Conservation (phyloP, 2,888 invertebrate genomes). For the Ormyrus rosae region DNA sequence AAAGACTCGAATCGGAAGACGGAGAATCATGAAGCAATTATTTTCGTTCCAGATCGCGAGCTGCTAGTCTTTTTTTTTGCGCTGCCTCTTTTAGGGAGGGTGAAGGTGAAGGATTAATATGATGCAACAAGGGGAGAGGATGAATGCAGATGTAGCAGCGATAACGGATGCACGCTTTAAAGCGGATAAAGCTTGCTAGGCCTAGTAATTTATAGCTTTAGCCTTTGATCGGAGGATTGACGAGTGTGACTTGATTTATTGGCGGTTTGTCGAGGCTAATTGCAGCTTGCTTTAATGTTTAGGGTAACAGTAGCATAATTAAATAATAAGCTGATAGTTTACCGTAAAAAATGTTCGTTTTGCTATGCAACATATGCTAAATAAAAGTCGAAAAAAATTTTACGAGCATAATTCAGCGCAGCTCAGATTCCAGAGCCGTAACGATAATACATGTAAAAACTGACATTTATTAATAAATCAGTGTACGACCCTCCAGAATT, state of each 20-base stretch:
- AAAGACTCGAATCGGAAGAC: constrained; percentile 50
- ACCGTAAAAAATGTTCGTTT: too few species aligned
- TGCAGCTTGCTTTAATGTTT: too few species aligned
- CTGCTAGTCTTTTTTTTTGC: constrained; percentile 41
- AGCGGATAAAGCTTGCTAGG: constrained; percentile 18
- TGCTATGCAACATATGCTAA: too few species aligned
- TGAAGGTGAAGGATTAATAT: constrained; percentile 46
- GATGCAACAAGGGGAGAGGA: constrained; percentile 10
- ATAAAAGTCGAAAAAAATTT: too few species aligned
- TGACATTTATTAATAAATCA: constrained; percentile 64
- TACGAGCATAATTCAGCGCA: too few species aligned
- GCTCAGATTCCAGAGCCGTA: constrained; percentile 31
- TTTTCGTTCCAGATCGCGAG: constrained; percentile 71
- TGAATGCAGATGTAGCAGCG: constrained; percentile 36
- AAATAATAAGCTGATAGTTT: too few species aligned
- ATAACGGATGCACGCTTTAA: constrained; percentile 34
- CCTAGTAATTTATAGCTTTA: constrained; percentile 10
- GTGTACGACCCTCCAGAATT: constrained; percentile 61
- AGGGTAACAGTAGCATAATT: too few species aligned
- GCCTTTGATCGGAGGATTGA: constrained; percentile 15
- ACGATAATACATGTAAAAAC: constrained; percentile 49
- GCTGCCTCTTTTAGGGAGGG: neutral
- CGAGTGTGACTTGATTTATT: neutral
- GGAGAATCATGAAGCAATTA: constrained; percentile 71
- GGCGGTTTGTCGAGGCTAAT: too few species aligned